Conservation (phyloP, 2,888 invertebrate species). For the Eristalis intricaria region DNA sequence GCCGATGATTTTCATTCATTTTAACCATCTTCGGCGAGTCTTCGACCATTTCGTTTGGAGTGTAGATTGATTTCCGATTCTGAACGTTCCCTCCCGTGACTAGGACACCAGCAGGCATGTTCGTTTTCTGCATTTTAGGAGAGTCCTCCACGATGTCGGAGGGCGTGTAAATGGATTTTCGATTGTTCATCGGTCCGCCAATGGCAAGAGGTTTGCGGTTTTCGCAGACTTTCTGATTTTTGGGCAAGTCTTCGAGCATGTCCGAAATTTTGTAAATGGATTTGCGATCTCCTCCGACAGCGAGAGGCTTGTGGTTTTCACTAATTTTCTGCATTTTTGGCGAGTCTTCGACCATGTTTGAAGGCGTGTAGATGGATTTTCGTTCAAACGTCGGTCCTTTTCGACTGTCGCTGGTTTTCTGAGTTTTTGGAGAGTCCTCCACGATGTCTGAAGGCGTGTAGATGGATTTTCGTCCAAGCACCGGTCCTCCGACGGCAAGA, state of each 20-base stretch:
- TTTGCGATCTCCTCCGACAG: too few species aligned
- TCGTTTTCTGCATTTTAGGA: neutral
- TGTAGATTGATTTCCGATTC: neutral
- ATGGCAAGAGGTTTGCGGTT: neutral
- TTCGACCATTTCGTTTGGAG: constrained; percentile 8
- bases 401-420: too few species aligned
- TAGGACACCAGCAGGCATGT: neutral
- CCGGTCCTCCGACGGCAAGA: neutral
- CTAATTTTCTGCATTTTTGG: too few species aligned
- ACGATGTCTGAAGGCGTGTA: neutral
- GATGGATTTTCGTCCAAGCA: neutral
- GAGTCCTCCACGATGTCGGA: neutral
- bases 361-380: too few species aligned
- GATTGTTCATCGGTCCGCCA: too few species aligned
- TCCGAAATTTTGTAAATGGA: too few species aligned
- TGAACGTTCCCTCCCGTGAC: neutral
- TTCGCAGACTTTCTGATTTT: neutral
- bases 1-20: neutral
- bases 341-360: too few species aligned
- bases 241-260: constrained; percentile 44
- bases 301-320: too few species aligned
- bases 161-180: neutral
- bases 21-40: neutral
- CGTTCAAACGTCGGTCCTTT: too few species aligned
- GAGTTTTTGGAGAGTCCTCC: neutral